phyloP scores from a whole-genome alignment of 2,797 vertebrate species.

The Scyliorhinus canicula region DNA sequence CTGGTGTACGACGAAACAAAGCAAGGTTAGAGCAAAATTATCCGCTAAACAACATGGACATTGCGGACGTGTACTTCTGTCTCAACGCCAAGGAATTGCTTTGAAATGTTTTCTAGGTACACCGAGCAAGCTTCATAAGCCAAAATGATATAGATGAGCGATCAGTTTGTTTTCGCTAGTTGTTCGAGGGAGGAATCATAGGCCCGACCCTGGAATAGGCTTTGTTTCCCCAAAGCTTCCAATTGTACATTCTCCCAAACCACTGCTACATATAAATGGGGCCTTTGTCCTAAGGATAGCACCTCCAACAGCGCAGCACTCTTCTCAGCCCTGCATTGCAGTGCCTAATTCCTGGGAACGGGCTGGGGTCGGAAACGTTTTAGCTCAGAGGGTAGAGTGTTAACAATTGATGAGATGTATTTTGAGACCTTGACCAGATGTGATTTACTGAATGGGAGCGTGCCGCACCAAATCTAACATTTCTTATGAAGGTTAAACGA shows the following conservation, averaged over 20 bases:
- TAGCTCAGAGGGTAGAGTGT: not conserved
- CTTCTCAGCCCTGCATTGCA: not conserved
- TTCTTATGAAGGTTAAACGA: not conserved
- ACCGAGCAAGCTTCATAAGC: not conserved
- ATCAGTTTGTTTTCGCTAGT: not conserved
- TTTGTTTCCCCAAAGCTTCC: not conserved
- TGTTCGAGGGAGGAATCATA: not conserved
- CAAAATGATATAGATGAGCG: not conserved
- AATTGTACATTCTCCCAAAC: not conserved
- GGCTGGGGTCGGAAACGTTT: not conserved
- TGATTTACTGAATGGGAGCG: not conserved
- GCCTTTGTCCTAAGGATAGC: not conserved
- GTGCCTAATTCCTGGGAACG: not conserved
- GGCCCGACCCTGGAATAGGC: too few species aligned
- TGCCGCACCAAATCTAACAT: not conserved
- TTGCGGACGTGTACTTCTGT: not conserved
- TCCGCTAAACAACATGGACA: not conserved
- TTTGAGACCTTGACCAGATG: not conserved
- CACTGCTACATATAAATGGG: not conserved
- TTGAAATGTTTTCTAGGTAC: not conserved
- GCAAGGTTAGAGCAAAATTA: not conserved
- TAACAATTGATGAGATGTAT: not conserved
- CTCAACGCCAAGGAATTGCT: not conserved
- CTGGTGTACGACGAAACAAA: not conserved
- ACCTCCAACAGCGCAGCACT: not conserved